Evolutionary conservation across 2,797 vertebrate species (phyloP).

Genomic region (Coreius guichenoti): DNA sequence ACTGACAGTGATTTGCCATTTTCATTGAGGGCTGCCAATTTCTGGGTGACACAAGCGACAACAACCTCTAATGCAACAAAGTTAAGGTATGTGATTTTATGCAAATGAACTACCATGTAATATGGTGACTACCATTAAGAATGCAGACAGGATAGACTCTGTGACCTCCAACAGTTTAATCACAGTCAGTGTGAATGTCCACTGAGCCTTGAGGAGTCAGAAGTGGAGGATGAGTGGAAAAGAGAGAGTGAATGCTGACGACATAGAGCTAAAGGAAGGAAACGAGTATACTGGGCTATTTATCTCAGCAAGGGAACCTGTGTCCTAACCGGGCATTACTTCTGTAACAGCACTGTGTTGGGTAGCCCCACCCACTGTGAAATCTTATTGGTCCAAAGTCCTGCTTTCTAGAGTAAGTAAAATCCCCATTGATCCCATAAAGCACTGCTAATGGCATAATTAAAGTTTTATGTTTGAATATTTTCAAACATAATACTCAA

Average conservation of each 20-base stretch:
- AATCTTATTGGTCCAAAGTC: background rate
- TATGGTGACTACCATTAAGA: background rate
- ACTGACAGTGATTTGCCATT: background rate
- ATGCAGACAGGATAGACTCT: background rate
- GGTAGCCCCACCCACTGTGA: background rate
- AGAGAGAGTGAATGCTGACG: slow-evolving; percentile 49
- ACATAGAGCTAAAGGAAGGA: background rate
- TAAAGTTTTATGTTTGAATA: background rate
- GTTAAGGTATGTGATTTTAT: background rate
- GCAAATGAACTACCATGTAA: background rate
- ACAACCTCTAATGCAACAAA: background rate
- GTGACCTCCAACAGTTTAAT: background rate
- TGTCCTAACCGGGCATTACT: background rate
- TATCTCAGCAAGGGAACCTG: slow-evolving; percentile 65
- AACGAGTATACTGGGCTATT: slow-evolving; percentile 60
- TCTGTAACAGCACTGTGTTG: no score
- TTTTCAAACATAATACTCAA: background rate
- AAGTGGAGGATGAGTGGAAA: background rate
- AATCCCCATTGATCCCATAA: background rate
- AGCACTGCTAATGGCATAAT: background rate
- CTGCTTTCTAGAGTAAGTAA: background rate
- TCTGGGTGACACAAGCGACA: background rate
- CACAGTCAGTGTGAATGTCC: background rate
- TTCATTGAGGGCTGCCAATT: background rate
- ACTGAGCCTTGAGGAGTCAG: background rate